A percentile compares a stretch with the other conserved stretches of the same genome.
phyloP scores from a whole-genome alignment of 2,113 vertebrate genomes.

The Gallinago jamesoni region DNA sequence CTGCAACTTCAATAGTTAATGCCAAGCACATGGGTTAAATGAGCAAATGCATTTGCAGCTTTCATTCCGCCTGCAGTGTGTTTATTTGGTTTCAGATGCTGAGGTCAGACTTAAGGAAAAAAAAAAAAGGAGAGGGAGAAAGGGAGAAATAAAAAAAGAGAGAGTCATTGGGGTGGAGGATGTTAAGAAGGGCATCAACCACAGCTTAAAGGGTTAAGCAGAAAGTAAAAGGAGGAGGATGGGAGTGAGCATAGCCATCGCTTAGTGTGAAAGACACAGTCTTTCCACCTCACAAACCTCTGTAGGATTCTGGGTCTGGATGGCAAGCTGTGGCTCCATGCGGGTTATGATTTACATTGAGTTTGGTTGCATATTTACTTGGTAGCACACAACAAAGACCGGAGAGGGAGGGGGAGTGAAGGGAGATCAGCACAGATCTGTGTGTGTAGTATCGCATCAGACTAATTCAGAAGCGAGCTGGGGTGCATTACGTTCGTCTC shows the following conservation, averaged over 20 bases:
- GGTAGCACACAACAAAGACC: slow-evolving; percentile 57
- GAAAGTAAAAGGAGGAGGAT: background rate
- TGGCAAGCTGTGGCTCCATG: slow-evolving; percentile 51
- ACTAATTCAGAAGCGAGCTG: slow-evolving; percentile 14
- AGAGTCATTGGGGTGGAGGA: background rate
- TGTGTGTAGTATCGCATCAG: background rate
- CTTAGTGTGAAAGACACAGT: slow-evolving; percentile 45
- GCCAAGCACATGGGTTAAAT: slow-evolving; percentile 55
- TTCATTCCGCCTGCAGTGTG: slow-evolving; percentile 49
- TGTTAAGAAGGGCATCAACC: slow-evolving; percentile 33
- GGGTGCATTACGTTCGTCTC: background rate
- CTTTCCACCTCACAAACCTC: slow-evolving; percentile 63
- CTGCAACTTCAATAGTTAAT: slow-evolving; percentile 62
- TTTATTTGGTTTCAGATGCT: slow-evolving; percentile 64
- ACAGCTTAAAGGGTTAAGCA: slow-evolving; percentile 39
- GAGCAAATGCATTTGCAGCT: slow-evolving; percentile 59
- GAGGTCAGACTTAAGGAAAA: slow-evolving; percentile 22
- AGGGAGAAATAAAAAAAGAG: slow-evolving; percentile 4
- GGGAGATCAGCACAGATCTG: slow-evolving; percentile 17
- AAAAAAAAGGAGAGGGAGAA: background rate
- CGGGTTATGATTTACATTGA: slow-evolving; percentile 58
- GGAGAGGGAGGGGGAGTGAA: background rate
- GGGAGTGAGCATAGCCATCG: background rate
- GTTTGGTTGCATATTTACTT: slow-evolving; percentile 65
- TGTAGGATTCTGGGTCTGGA: slow-evolving; percentile 28